Base-by-base conservation (phyloP, 2,113 vertebrate species). In the Pedetes capensis region DNA sequence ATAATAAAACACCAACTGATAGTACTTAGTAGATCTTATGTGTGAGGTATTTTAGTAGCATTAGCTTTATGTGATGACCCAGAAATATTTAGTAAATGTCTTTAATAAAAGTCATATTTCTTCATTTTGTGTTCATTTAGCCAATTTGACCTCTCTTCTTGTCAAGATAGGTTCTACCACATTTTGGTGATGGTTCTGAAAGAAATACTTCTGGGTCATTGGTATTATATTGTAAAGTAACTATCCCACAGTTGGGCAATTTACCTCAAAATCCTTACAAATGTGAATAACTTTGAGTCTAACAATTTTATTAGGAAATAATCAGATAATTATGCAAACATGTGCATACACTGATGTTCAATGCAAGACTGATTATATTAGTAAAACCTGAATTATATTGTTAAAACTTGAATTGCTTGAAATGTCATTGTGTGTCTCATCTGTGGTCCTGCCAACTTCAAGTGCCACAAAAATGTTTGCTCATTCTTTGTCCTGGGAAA, bases 401-500 rank as follows among this genome's bases (percentile, higher is more conserved):
- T 37, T 93, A 89, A 96, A 91, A 57, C n/a, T 66, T 78, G 44
- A 93, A 86, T 88, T 75, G 22, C 25, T 90, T 86, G 66, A 94
- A 95, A 91, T 86, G 55, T 53, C 68, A 63, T 34, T 95, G 64
- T 94, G 63, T 94, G 89, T 39, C 34, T 95, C 4, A 74, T n/a
- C 63, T 82, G 22, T 69, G 5, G 53, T 71, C 75, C 44, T 42
- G 71, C 51, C 51, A 96, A 96, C 95, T 94, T 95, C 63, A 86
- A 86, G 86, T 83, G 34, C 37, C 55, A 85, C 71, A 94, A 74
- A 68, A 87, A 69, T 86, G 34, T 91, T 97, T 95, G 89, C 63
- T 93, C 59, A 66, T 75, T 69, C 57, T 89, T 83, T 79, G 51
- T 89, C 63, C 55, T 90, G 17, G 29, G 25, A 18, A 82, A 96